Percentiles rank a stretch among this genome's conserved stretches.
phyloP scores from a whole-genome alignment of 2,113 vertebrate species.

The Pimephales promelas region DNA sequence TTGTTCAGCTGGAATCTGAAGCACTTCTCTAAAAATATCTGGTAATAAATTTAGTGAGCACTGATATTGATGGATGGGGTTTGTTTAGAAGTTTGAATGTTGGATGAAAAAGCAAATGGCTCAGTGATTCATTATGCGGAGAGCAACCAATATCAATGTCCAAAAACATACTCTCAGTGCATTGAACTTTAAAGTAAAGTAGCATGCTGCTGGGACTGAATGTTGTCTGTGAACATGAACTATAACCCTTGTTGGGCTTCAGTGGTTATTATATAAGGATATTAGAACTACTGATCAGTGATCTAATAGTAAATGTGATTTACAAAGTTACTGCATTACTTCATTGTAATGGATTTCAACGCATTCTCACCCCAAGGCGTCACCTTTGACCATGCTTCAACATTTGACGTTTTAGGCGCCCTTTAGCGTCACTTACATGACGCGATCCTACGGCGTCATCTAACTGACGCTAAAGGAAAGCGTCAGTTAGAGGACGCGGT shows the following conservation, averaged over 20 bases:
- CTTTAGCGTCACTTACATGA: too few relatives aligned
- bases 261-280: not conserved
- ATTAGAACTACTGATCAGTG: not conserved
- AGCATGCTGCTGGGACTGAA: not conserved
- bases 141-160: not conserved
- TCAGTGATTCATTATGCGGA: slow-evolving; percentile 14
- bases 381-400: too few relatives aligned
- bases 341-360: not conserved
- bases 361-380: too few relatives aligned
- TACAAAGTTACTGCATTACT: not conserved
- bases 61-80: slow-evolving; percentile 51
- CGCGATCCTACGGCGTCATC: too few relatives aligned
- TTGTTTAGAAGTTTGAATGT: slow-evolving; percentile 45
- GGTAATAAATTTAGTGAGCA: slow-evolving; percentile 30
- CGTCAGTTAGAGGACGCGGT: too few relatives aligned
- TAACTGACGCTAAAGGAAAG: too few relatives aligned
- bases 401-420: too few relatives aligned
- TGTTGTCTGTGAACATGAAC: not conserved
- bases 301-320: not conserved
- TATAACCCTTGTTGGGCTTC: not conserved
- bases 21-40: slow-evolving; percentile 46
- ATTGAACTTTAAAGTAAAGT: not conserved
- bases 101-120: slow-evolving; percentile 29
- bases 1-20: slow-evolving; percentile 37
- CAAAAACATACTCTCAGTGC: not conserved